Percentiles rank a stretch among this genome's conserved stretches.
These are phyloP conservation scores for Synergus umbraculus DNA, from an alignment of 2,888 invertebrate genomes.

Conservation along the genomic window DNA sequence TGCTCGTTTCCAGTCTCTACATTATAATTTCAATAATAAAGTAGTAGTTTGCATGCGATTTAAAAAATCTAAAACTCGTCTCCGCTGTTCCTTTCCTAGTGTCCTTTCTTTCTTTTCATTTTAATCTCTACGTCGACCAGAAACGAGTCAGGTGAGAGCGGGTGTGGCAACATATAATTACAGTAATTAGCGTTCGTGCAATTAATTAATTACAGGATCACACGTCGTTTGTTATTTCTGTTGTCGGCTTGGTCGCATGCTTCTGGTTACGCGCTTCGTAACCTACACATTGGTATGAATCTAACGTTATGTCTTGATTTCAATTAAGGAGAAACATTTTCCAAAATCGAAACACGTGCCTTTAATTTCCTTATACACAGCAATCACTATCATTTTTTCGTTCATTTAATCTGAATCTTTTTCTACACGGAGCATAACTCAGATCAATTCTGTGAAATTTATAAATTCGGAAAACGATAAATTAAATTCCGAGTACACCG, in stretches of 20 bases:
- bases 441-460: neutral
- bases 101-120: neutral
- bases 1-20: neutral
- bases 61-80: slow-evolving; percentile 26
- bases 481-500: neutral
- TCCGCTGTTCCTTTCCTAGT: neutral
- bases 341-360: neutral
- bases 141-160: slow-evolving; percentile 52
- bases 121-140: neutral
- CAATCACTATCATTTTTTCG: neutral
- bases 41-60: slow-evolving; percentile 1
- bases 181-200: slow-evolving; percentile 69
- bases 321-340: slow-evolving; percentile 2
- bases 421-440: neutral
- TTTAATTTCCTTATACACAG: too few species aligned
- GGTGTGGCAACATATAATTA: slow-evolving; percentile 71
- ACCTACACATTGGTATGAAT: neutral
- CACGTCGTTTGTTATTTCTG: slow-evolving; percentile 72
- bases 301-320: slow-evolving; percentile 17
- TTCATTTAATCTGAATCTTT: neutral
- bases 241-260: slow-evolving; percentile 12
- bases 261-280: neutral
- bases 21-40: slow-evolving; percentile 23
- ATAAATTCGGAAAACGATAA: neutral
- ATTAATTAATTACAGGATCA: slow-evolving; percentile 69